Evolutionary conservation across 2,888 invertebrate species (phyloP).

Genomic region (Heterodera filipjevi): DNA sequence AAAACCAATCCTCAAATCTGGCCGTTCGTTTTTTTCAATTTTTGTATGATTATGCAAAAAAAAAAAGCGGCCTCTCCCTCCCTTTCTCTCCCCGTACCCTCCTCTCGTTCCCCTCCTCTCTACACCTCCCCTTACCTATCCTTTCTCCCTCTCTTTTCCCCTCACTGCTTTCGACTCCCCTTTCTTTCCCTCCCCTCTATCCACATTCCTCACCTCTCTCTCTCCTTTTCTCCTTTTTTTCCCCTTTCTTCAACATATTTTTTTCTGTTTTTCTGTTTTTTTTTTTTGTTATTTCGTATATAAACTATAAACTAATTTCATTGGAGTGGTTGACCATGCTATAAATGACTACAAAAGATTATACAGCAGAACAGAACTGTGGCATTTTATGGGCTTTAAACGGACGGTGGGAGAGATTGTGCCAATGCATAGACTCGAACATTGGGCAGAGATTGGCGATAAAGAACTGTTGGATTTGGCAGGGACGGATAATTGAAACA

Average conservation of each 20-base stretch:
- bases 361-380: neutral
- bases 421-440: neutral
- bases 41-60: neutral
- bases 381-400: neutral
- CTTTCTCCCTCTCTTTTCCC: no score
- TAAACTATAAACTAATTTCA: neutral
- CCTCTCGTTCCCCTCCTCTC: no score
- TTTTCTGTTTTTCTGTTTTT: neutral
- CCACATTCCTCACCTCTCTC: neutral
- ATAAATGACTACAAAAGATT: neutral
- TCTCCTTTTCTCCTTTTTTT: neutral
- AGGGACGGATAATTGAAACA: no score
- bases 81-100: no score
- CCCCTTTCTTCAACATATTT: neutral
- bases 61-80: no score
- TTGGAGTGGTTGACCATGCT: neutral
- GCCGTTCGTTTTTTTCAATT: neutral
- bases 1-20: neutral
- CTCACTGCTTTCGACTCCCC: neutral
- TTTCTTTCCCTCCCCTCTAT: neutral
- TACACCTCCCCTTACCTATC: no score
- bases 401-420: neutral
- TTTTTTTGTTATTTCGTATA: neutral
- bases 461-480: no score
- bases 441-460: neutral